Evolutionary conservation across 2,888 invertebrate genomes (phyloP), one percentile per base, ranked within the genome.

Genomic region (Tanytarsus gracilentus): DNA sequence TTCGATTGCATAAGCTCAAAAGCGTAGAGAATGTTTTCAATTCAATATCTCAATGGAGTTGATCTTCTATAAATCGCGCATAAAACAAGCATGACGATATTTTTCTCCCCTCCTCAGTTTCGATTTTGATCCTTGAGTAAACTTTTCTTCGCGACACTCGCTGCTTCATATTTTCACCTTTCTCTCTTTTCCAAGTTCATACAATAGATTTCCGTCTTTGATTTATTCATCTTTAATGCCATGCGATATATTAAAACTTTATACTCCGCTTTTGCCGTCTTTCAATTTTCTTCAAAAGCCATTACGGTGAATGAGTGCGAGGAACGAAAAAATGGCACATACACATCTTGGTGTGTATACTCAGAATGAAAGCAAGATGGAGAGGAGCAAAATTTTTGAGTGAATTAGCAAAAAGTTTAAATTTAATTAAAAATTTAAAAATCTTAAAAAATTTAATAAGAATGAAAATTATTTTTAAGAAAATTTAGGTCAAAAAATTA

Each of bases 221-320:
- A 55, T 55, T 55, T 55, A 55, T 55, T 55, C 55, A 55, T 55
- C 55, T 55, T 55, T 55, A 55, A 40, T 40, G 55, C 55, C 26
- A 27, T 55, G 26, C 55, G 40, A 55, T 55, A 55, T 55, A 55
- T 55, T 55, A 55, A n/a, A 55, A 55, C 55, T 55, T 55, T 55
- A 40, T 55, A 18, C 23, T 55, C 16, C 21, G 18, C 33, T 39
- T 55, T 40, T 25, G 55, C 55, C 52, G 29, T 33, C 33, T 44
- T 44, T 55, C 40, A 53, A 53, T 53, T 53, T 36, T 25, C 36
- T 53, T 25, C 6, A 44, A 53, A 26, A 40, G 40, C 40, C 39
- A 40, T 55, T 55, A 55, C 16, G 40, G 40, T 40, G 40, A 39
- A 23, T 18, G 16, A 51, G 18, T 3, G 30, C 21, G 33, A 53